Evolutionary conservation across 2,888 invertebrate species (phyloP), one percentile per base, ranked within the genome.

Genomic region (Abrostola tripartita): DNA sequence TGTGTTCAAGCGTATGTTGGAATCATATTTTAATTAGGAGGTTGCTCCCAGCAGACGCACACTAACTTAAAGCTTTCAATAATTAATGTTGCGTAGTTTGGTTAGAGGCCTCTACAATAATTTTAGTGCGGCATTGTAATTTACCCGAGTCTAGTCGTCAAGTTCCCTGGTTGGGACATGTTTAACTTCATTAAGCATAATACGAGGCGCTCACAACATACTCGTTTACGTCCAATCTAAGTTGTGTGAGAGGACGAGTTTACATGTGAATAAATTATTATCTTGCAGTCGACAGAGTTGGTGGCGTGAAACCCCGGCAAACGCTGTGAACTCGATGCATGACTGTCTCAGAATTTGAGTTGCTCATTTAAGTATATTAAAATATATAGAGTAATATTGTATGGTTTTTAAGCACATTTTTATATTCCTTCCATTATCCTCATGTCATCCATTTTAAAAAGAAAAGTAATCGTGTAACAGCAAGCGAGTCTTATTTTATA

Each of bases 151-250:
- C 83, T 87, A 83, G 81, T 82, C 81, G 77, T 79, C 71, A 86
- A 87, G 87, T 88, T 88, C 78, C 83, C 81, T 89, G 90, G 86
- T 89, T 85, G 91, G 87, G 89, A 88, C 91, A 88, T 90, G 92
- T 93, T 93, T 92, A 93, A 94, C 91, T 93, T 92, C 92, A 93
- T 94, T 93, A 93, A 90, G 89, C 90, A 92, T 92, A 92, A 92
- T 92, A 92, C 90, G 84, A 81, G 76, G 76, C 85, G 90, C 86
- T 90, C 87, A 87, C 90, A 90, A 90, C 91, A 90, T 93, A 91
- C 93, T 93, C 93, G 91, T 93, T 94, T 93, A 94, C 94, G 93
- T 92, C 92, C 93, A 94, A 94, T 94, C 92, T 94, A 94, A 94
- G 93, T 93, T 93, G 86, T 82, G 88, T 82, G 86, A 82, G 87